A percentile compares a stretch with the other conserved stretches of the same genome.
phyloP scores from a whole-genome alignment of 2,888 invertebrate genomes.

The Eupithecia insigniata region DNA sequence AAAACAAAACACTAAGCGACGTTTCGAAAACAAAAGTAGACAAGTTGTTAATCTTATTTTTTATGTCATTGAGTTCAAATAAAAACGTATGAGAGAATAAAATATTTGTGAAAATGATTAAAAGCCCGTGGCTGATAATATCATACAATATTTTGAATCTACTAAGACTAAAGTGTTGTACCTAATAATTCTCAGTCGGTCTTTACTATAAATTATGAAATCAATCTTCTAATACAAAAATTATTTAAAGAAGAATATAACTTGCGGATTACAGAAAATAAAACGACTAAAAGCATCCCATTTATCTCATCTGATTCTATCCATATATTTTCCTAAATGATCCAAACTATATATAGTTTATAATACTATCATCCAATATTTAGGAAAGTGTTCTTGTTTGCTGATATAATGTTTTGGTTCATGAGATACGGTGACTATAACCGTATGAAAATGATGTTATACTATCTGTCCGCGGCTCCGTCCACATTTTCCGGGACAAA shows the following conservation, averaged over 20 bases:
- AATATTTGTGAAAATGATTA: neutral
- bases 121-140: neutral
- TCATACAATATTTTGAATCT: constrained; percentile 1
- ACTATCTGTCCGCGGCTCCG: neutral
- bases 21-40: constrained; percentile 2
- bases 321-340: constrained; percentile 18
- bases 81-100: neutral
- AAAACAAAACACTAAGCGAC: neutral
- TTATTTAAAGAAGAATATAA: constrained; percentile 39
- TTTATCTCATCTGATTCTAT: constrained; percentile 14
- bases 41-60: constrained; percentile 8
- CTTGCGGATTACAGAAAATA: constrained; percentile 19
- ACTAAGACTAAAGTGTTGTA: constrained; percentile 17
- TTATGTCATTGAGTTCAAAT: constrained; percentile 6
- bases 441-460: neutral
- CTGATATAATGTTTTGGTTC: constrained; percentile 3
- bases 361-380: neutral
- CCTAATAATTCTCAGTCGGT: constrained; percentile 18
- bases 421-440: neutral
- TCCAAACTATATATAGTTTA: constrained; percentile 6
- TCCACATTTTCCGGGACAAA: neutral
- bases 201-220: constrained; percentile 15
- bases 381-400: neutral
- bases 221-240: constrained; percentile 8
- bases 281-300: constrained; percentile 9